Base-by-base conservation (phyloP, 2,888 invertebrate species). In the Nomada hirtipes region DNA sequence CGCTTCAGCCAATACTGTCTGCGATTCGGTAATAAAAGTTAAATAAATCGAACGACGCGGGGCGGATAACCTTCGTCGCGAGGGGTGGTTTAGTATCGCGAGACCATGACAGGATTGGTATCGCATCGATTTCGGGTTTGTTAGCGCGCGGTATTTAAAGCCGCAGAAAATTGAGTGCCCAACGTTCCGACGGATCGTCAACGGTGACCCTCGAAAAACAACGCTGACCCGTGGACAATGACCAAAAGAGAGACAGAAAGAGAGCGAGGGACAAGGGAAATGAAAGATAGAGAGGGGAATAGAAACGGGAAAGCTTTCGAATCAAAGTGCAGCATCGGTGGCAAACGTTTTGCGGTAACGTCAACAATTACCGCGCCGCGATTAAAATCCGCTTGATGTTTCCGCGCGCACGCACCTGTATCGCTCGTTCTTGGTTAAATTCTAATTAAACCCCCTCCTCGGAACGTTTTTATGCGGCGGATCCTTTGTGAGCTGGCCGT, bases 101-200 rank as follows among this genome's bases (percentile, higher is more conserved):
- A n/a, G 15, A 20, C 44, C 53, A 53, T 47, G 36, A 47, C 55
- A 52, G 53, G 15, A 3, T 36, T 60, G 42, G 11, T 42, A 55
- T 23, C 57, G 70, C 61, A 50, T 78, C 72, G 67, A 76, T 78
- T 73, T 60, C 67, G n/a, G 59, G 75, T 74, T 52, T 64, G 74
- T 75, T 82, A 72, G 26, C 69, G 23, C 20, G 26, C 20, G 47
- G 76, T 71, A 63, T 79, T 84, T 79, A 74, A 75, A 84, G 79
- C 67, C 59, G 75, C 64, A 63, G 76, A 79, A 79, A 76, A 81
- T 81, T 44, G 82, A 68, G 29, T 42, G 64, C 18, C 64, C 18
- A 82, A 79, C 79, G 74, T 63, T 78, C 52, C 71, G 69, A 47
- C 72, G 42, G 36, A 20, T 74, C 52, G 69, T 69, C 61, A 26